phyloP scores from a whole-genome alignment of 2,113 vertebrate species.

The Oriolus oriolus region DNA sequence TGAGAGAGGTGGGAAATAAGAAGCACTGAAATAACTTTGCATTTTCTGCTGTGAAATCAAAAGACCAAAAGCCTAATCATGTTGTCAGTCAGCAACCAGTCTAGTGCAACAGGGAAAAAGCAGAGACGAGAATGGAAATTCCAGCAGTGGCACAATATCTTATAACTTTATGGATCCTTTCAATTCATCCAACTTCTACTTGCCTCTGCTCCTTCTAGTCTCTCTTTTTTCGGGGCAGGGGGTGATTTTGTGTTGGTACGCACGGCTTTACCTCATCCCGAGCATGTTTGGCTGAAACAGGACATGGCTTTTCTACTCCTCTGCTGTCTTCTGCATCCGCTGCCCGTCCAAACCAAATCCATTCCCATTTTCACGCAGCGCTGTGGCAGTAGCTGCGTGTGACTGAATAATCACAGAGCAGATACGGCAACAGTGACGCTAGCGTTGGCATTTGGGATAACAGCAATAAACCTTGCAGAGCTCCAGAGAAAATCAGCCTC shows the following conservation, averaged over 20 bases:
- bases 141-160: neutral
- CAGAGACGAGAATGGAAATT: neutral
- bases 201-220: neutral
- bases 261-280: fast-evolving
- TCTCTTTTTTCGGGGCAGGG: neutral
- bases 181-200: neutral
- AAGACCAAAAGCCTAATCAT: neutral
- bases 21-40: neutral
- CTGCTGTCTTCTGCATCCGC: neutral
- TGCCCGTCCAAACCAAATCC: neutral
- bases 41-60: neutral
- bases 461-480: neutral
- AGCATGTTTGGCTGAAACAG: neutral
- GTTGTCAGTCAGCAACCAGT: neutral
- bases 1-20: neutral
- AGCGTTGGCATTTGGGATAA: neutral
- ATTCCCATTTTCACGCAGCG: neutral
- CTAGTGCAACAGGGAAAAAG: neutral
- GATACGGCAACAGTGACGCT: neutral
- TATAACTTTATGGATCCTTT: neutral
- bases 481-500: neutral
- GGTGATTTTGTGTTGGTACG: neutral
- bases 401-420: neutral
- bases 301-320: neutral
- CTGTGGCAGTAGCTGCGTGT: neutral